phyloP scores from a whole-genome alignment of 2,113 vertebrate species.

The Enhydra lutris region DNA sequence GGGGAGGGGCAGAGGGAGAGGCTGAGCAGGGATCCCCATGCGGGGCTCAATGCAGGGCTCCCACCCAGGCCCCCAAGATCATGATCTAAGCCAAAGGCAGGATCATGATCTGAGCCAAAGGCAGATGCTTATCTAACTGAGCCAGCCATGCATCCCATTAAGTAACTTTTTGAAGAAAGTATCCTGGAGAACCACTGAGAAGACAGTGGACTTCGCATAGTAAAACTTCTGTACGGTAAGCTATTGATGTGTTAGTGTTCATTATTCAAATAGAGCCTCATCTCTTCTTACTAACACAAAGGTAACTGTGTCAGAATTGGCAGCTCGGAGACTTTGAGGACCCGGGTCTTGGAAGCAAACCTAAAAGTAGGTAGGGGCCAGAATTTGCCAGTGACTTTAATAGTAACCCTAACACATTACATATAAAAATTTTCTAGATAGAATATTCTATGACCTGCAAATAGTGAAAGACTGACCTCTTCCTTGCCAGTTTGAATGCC shows the following conservation, averaged over 20 bases:
- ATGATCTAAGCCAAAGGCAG: too few relatives aligned
- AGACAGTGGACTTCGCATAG: background rate
- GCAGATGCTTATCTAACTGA: too few relatives aligned
- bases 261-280: slow-evolving; percentile 12
- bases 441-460: background rate
- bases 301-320: background rate
- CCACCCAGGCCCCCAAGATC: too few relatives aligned
- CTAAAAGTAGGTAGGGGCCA: background rate
- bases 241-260: background rate
- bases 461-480: background rate
- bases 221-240: background rate
- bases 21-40: too few relatives aligned
- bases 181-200: background rate
- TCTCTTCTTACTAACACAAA: background rate
- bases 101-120: too few relatives aligned
- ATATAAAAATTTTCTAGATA: background rate
- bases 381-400: background rate
- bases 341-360: background rate
- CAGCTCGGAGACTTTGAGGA: background rate
- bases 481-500: background rate
- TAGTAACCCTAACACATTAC: background rate
- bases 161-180: background rate
- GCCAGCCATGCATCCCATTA: too few relatives aligned
- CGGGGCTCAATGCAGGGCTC: too few relatives aligned
- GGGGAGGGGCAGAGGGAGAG: too few relatives aligned